These are phyloP conservation scores for Aphelenchoides fujianensis DNA, from an alignment of 1,140 invertebrate species.

Conservation along the genomic window DNA sequence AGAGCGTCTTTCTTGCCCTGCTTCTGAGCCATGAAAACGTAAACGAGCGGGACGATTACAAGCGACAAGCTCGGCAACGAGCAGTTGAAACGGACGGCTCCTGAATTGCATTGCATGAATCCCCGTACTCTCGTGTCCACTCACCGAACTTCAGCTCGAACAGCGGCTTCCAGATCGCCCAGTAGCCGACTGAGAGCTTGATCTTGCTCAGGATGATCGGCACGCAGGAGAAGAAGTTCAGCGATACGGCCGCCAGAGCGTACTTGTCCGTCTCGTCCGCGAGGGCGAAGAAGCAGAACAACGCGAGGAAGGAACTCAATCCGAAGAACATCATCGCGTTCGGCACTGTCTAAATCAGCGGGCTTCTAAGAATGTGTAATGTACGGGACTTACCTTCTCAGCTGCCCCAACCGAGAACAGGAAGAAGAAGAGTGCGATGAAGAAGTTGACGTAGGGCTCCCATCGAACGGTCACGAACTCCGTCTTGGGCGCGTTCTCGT, in stretches of 20 bases:
- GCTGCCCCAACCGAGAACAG: conserved; percentile 46
- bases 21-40: conserved; percentile 40
- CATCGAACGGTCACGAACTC: conserved; percentile 38
- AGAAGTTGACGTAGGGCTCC: conserved; percentile 54
- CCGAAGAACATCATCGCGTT: conserved; percentile 21
- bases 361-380: too few species aligned
- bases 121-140: background rate
- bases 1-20: conserved; percentile 10
- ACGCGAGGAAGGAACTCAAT: conserved; percentile 46
- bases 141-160: conserved; percentile 44
- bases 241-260: conserved; percentile 42
- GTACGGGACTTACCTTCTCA: too few species aligned
- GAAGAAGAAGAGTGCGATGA: conserved; percentile 49
- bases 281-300: conserved; percentile 46
- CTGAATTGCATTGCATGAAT: conserved; percentile 12
- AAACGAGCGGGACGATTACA: conserved; percentile 44
- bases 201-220: conserved; percentile 48
- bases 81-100: conserved; percentile 33
- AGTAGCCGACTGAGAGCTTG: conserved; percentile 37
- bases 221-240: conserved; percentile 50
- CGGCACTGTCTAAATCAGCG: too few species aligned
- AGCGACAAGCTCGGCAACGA: conserved; percentile 41
- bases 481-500: background rate
- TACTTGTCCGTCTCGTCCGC: conserved; percentile 45
- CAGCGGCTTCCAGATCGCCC: conserved; percentile 49